Conservation (phyloP, 2,797 vertebrate genomes). For the Urocyon cinereoargenteus region DNA sequence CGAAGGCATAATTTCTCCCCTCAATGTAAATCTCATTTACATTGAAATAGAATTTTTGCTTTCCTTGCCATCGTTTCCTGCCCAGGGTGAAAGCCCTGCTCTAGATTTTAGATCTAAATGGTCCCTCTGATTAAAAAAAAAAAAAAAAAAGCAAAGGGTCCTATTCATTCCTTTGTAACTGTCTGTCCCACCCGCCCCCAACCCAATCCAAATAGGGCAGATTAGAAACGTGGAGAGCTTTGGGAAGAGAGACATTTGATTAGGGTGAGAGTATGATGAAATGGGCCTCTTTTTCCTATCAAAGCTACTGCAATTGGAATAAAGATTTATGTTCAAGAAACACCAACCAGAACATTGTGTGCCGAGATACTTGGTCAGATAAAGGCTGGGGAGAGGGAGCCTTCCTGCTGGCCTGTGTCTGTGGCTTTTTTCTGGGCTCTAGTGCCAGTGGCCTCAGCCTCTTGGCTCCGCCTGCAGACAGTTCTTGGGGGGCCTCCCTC, state of each 20-base stretch:
- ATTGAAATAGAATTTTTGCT: neutral
- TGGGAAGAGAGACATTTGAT: conserved; percentile 57
- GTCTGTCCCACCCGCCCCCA: neutral
- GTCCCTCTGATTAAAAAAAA: neutral
- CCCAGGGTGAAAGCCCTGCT: neutral
- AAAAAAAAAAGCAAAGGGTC: neutral
- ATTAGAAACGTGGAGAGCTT: conserved; percentile 11
- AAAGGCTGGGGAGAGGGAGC: neutral
- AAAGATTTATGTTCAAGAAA: conserved; percentile 77
- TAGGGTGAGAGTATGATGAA: conserved; percentile 15
- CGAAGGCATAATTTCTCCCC: neutral
- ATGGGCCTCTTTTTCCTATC: conserved; percentile 63
- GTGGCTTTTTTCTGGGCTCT: neutral
- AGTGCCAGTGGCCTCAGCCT: neutral
- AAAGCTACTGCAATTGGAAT: conserved; percentile 64
- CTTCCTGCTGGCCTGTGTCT: neutral
- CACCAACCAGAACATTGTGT: conserved; percentile 78
- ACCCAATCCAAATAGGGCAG: conserved; percentile 36
- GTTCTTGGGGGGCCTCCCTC: neutral
- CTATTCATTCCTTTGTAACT: neutral
- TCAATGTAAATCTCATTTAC: neutral
- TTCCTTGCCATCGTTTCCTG: neutral
- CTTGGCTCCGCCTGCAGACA: neutral
- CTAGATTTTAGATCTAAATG: conserved; percentile 26
- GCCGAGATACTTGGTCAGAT: conserved; percentile 72